Base-by-base conservation (phyloP, 1,140 invertebrate genomes). In the Sminthurides bifidus region DNA sequence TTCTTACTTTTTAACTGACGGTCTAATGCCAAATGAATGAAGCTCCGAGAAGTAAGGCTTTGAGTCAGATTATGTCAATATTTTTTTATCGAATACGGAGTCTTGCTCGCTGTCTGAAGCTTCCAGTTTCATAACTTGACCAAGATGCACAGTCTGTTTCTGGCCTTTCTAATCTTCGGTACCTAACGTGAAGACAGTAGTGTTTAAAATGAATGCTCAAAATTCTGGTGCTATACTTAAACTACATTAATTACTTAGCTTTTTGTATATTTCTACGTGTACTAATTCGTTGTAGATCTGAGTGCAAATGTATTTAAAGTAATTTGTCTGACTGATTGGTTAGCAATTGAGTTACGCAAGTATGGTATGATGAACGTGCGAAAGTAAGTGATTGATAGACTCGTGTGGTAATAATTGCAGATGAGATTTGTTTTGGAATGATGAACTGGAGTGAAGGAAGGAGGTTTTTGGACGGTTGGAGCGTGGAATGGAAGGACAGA, bases 401-500 rank as follows among this genome's bases (percentile, higher is more conserved):
- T 31, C 52, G 54, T 56, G 50, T 56, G 52, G 58, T 59, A 55
- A 54, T 58, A 41, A 51, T 58, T 59, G 38, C 58, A 59, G 58
- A 59, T 59, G 58, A 59, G 58, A 59, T 59, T 49, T 49, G 46
- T 49, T 49, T 27, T 49, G 46, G 46, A 35, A 49, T 49, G n/a
- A 48, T 56, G 58, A 54, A 50, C 43, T 55, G 58, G 52, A 51
- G 45, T 54, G 52, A 49, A 51, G 54, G 54, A 56, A 35, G 26
- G 43, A 58, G 51, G 50, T 40, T 54, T 54, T 52, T 58, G 56
- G 57, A 59, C 52, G 57, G 57, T 59, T 59, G 52, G 53, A 54
- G 54, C 54, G 54, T 46, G 49, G 54, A 56, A 48, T 56, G 54
- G 44, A 56, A 56, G 54, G 45, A 56, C 54, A 40, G 58, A 55